Conservation (phyloP, 2,797 vertebrate genomes). For the Falco columbarius region DNA sequence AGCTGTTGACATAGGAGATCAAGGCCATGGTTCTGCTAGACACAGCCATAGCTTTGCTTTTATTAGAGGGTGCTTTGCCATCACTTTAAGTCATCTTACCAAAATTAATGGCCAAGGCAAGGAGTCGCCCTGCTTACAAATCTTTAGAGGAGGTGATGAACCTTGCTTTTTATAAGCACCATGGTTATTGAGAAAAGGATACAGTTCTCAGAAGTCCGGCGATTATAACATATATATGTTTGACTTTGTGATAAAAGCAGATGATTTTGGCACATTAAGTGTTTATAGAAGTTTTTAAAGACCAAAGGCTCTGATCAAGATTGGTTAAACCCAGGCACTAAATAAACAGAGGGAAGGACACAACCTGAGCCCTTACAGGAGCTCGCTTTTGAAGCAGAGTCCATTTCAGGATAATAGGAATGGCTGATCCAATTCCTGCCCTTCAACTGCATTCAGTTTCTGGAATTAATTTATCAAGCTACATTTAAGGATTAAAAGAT, state of each 20-base stretch:
- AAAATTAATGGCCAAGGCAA: not conserved
- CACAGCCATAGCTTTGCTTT: not conserved
- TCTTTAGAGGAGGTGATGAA: not conserved
- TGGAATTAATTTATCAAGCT: constrained; percentile 74
- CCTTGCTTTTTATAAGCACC: not conserved
- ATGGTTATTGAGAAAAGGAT: not conserved
- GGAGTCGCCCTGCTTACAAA: not conserved
- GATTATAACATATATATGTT: not conserved
- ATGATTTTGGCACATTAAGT: not conserved
- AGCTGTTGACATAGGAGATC: not conserved
- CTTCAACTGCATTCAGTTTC: constrained; percentile 48
- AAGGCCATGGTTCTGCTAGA: not conserved
- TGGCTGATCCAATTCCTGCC: constrained; percentile 52
- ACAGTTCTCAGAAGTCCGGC: not conserved
- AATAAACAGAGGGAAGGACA: constrained; percentile 39
- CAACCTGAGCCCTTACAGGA: constrained; percentile 38
- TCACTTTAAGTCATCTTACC: not conserved
- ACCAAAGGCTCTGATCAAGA: not conserved
- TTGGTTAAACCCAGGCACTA: not conserved
- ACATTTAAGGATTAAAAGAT: constrained; percentile 70
- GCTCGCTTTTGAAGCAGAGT: constrained; percentile 22
- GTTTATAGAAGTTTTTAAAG: not conserved
- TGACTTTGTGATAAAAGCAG: not conserved
- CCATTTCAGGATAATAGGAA: constrained; percentile 45
- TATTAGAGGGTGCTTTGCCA: not conserved